Base-by-base conservation (phyloP, 2,113 vertebrate genomes). In the Delphinus delphis region DNA sequence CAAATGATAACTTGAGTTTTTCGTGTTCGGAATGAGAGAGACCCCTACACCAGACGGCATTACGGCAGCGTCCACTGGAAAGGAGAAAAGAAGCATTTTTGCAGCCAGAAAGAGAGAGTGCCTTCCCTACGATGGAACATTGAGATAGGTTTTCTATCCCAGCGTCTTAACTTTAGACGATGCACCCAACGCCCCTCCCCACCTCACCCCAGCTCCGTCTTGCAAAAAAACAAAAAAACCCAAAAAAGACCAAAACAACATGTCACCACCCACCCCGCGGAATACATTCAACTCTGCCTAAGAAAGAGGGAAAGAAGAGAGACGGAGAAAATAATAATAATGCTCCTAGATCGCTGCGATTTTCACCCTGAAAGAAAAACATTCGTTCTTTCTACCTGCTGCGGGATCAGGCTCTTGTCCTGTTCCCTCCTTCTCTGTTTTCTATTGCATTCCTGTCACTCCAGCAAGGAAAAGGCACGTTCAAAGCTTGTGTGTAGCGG, bases 131-230 rank as follows among this genome's bases (percentile, higher is more conserved):
- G 90, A 80, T 70, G 12, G 38, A 85, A 92, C 82, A 82, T 62
- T 3, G 82, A 96, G 97, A 96, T 89, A 97, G 98, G 97, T 90
- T 98, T 98, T 96, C 89, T 47, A 97, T 93, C 95, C 71, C 91
- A 88, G 94, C 74, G 84, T 98, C 95, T 97, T 96, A 99, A 99
- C 98, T 99, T 99, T 98, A 97, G 60, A 31, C 5, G 88, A 96
- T 98, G 90, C 94, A 92, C 84, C 97, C 81, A 70, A 41, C 33
- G 71, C 93, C 97, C 96, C 94, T 95, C 93, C 97, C 81, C 93
- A 97, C 76, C 97, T 96, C 97, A 92, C 88, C 97, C 98, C 58
- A 90, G 81, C 80, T 95, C 90, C 90, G 65, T 63, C 71, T 63
- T 23, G 68, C 6, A 41, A 18, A 47, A n/a, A 21, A 74, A 18